phyloP scores from a whole-genome alignment of 2,888 invertebrate species.

The Calliopum simillimum region DNA sequence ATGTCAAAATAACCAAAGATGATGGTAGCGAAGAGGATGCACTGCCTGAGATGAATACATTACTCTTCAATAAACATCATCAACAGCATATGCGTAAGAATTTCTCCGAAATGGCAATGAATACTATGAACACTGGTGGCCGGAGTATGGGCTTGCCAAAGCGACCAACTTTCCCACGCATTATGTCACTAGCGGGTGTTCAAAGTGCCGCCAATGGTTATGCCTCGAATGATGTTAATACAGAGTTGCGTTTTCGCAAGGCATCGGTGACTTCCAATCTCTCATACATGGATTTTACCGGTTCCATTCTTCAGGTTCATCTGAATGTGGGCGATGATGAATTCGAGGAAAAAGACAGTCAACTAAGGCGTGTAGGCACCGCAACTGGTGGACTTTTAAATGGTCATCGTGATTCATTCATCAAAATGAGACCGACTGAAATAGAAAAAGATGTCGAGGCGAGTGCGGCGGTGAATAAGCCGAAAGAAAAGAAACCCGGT shows the following conservation, averaged over 20 bases:
- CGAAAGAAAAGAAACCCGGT: constrained; percentile 60
- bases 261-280: constrained; percentile 79
- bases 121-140: constrained; percentile 59
- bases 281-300: constrained; percentile 80
- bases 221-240: constrained; percentile 67
- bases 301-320: constrained; percentile 78
- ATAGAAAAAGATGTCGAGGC: constrained; percentile 55
- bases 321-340: constrained; percentile 70
- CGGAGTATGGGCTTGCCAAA: constrained; percentile 61
- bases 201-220: constrained; percentile 58
- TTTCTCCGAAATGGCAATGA: constrained; percentile 66
- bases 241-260: constrained; percentile 70
- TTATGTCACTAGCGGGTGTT: constrained; percentile 65
- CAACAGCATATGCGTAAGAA: constrained; percentile 63
- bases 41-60: constrained; percentile 65
- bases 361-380: constrained; percentile 63
- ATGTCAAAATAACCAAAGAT: constrained; percentile 78
- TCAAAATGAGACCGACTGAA: constrained; percentile 64
- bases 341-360: constrained; percentile 65
- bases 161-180: constrained; percentile 66
- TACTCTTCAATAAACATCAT: constrained; percentile 63
- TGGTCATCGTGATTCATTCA: constrained; percentile 63
- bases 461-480: constrained; percentile 45
- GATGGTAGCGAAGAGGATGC: constrained; percentile 72
- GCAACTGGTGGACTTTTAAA: constrained; percentile 60